A percentile compares a stretch with the other conserved stretches of the same genome.
These are phyloP conservation scores for Suncus etruscus DNA, from an alignment of 2,113 vertebrate species.

Conservation along the genomic window DNA sequence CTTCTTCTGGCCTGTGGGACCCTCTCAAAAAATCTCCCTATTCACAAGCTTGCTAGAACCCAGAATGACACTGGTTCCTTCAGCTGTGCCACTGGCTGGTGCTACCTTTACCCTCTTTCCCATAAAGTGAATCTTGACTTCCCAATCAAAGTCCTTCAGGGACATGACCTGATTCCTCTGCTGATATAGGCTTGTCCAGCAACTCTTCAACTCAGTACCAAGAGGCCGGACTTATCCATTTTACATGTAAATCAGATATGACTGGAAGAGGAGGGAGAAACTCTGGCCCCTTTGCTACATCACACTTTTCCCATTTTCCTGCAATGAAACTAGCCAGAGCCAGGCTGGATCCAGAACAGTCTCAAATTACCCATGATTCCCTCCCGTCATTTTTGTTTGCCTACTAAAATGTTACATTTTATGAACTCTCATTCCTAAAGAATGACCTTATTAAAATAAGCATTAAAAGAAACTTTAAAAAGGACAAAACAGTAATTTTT, in stretches of 20 bases:
- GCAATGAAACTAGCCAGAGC: background rate
- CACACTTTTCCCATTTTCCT: background rate
- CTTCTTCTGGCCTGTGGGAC: background rate
- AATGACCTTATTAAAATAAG: conserved; percentile 25
- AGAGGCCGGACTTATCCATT: background rate
- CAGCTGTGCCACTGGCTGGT: background rate
- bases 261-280: background rate
- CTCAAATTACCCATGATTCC: background rate
- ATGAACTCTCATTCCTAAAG: background rate
- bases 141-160: background rate
- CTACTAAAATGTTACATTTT: background rate
- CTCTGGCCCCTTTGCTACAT: background rate
- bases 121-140: background rate
- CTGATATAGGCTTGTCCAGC: no score
- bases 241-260: no score
- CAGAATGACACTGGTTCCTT: background rate
- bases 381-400: background rate
- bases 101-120: background rate
- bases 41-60: background rate
- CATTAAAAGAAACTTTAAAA: background rate
- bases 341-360: background rate
- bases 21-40: accelerated
- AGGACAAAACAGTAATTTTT: conserved; percentile 19
- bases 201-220: no score
- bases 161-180: background rate